A percentile compares a stretch with the other conserved stretches of the same genome.
Conservation (phyloP, 2,888 invertebrate genomes). For the Nasonia oneida region DNA sequence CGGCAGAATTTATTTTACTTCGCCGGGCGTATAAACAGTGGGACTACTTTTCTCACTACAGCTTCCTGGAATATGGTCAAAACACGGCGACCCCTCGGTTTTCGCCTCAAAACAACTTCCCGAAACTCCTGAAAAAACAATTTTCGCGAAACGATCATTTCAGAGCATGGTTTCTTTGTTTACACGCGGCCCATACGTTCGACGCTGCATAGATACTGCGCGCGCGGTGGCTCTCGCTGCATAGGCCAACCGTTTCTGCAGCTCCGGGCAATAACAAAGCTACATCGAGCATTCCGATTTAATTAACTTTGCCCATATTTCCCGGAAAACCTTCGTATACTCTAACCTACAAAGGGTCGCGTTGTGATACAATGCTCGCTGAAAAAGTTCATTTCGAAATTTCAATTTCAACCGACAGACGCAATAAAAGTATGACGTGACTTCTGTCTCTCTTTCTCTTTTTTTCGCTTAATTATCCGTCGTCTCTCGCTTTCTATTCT, state of each 20-base stretch:
- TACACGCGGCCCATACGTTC: neutral
- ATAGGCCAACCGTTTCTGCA: neutral
- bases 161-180: constrained; percentile 37
- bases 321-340: neutral
- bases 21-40: neutral
- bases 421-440: constrained; percentile 1
- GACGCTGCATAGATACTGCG: neutral
- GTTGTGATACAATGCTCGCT: neutral
- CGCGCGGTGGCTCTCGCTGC: neutral
- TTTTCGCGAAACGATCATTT: constrained; percentile 13
- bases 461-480: constrained; percentile 37
- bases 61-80: neutral
- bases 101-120: neutral
- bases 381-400: neutral
- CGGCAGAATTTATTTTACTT: neutral
- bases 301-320: neutral
- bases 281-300: neutral
- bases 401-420: neutral
- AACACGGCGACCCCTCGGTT: constrained; percentile 4
- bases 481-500: neutral
- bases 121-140: neutral
- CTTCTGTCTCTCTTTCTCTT: neutral
- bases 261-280: neutral
- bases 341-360: neutral
- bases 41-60: neutral